Conservation (phyloP, 2,888 invertebrate genomes). For the Epistrophe eligans region DNA sequence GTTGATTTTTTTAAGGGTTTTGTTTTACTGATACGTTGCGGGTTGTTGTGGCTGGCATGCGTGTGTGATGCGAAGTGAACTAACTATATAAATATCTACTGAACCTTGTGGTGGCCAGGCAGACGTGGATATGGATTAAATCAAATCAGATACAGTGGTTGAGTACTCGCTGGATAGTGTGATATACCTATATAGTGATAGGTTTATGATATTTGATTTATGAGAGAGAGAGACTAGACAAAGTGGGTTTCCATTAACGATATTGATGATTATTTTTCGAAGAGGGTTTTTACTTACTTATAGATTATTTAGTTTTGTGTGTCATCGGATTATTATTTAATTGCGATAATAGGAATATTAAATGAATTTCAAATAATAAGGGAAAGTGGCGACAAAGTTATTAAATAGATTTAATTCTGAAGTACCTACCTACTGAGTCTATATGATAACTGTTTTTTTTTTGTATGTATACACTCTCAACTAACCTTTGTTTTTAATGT, state of each 20-base stretch:
- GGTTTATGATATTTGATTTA: constrained; percentile 35
- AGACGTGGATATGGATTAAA: constrained; percentile 14
- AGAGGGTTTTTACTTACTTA: not conserved
- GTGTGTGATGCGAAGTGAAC: constrained; percentile 42
- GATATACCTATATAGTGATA: not conserved
- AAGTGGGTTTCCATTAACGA: constrained; percentile 30
- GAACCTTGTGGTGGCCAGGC: not conserved
- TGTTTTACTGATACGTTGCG: constrained; percentile 37
- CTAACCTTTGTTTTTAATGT: too few relatives aligned
- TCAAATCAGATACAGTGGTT: constrained; percentile 46
- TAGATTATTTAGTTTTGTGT: not conserved
- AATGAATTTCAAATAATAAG: not conserved
- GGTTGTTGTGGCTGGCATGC: constrained; percentile 38
- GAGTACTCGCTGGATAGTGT: constrained; percentile 9
- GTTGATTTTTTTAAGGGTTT: constrained; percentile 10
- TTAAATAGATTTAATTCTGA: not conserved
- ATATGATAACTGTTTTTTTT: too few relatives aligned
- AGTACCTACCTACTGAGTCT: not conserved
- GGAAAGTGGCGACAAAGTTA: not conserved
- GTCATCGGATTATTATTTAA: constrained; percentile 2
- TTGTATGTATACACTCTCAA: too few relatives aligned
- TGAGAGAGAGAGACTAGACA: not conserved
- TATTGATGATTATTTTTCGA: constrained; percentile 7
- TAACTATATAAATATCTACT: constrained; percentile 17
- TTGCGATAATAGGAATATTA: not conserved